Evolutionary conservation across 2,888 invertebrate genomes (phyloP).

Genomic region (Pollenia labialis): DNA sequence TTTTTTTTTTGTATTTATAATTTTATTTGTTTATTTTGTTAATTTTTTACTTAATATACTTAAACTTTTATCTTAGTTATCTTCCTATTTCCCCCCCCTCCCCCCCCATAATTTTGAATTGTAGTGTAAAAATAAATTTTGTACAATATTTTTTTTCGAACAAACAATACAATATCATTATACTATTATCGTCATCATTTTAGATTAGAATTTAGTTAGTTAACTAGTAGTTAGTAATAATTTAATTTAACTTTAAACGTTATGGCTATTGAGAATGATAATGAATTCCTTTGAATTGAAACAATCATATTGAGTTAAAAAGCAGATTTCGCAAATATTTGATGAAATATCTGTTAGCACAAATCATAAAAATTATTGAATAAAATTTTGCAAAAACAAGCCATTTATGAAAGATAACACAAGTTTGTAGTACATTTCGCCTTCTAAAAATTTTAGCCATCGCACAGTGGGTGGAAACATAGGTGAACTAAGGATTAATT

Average conservation of each 20-base stretch:
- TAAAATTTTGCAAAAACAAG: too few relatives aligned
- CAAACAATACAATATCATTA: constrained; percentile 37
- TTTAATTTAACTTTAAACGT: constrained; percentile 4
- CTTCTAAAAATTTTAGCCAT: too few relatives aligned
- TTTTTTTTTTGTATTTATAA: constrained; percentile 29
- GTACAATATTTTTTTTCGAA: constrained; percentile 20
- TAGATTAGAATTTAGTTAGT: constrained; percentile 1
- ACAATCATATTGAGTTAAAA: too few relatives aligned
- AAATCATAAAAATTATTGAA: too few relatives aligned
- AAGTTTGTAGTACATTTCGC: too few relatives aligned
- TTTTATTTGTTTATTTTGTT: constrained; percentile 36
- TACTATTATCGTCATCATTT: constrained; percentile 32
- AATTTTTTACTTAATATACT: constrained; percentile 24
- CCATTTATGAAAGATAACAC: too few relatives aligned
- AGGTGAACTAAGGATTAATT: too few relatives aligned
- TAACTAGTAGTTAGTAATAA: constrained; percentile 15
- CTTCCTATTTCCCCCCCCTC: neutral
- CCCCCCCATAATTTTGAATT: constrained; percentile 9
- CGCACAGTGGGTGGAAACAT: too few relatives aligned
- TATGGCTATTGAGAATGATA: constrained; percentile 6
- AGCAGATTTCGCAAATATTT: too few relatives aligned
- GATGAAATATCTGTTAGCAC: too few relatives aligned
- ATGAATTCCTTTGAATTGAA: constrained; percentile 9
- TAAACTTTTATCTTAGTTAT: constrained; percentile 24
- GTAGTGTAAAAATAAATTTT: constrained; percentile 41